Percentiles rank a stretch among this genome's conserved stretches.
phyloP scores from a whole-genome alignment of 1,140 invertebrate species.

The Mylabris phalerata region DNA sequence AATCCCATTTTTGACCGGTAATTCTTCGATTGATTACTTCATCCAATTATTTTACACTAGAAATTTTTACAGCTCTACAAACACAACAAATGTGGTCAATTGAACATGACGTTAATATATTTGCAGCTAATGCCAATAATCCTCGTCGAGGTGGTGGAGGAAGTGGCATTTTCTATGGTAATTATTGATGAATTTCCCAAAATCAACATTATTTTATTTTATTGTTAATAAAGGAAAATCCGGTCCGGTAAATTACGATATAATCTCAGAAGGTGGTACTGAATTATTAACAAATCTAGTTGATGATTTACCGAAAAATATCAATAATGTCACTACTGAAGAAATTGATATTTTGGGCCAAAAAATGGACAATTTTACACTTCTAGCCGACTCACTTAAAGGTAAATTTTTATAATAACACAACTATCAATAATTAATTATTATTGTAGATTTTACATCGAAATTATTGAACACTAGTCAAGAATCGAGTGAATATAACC shows the following conservation, averaged over 20 bases:
- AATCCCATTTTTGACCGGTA: slow-evolving; percentile 61
- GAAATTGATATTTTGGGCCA: slow-evolving; percentile 6
- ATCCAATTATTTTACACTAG: too few relatives aligned
- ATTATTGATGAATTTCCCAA: slow-evolving; percentile 23
- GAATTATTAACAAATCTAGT: slow-evolving; percentile 5
- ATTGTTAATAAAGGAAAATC: background rate
- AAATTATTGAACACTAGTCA: background rate
- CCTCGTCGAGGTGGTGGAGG: slow-evolving; percentile 38
- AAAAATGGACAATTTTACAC: slow-evolving; percentile 13
- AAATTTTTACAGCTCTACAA: slow-evolving; percentile 40
- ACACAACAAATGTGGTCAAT: slow-evolving; percentile 47
- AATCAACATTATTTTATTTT: slow-evolving; percentile 13
- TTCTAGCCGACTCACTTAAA: slow-evolving; percentile 4
- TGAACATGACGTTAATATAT: slow-evolving; percentile 43
- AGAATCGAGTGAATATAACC: slow-evolving; percentile 1
- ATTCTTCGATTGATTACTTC: too few relatives aligned
- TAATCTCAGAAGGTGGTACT: slow-evolving; percentile 3
- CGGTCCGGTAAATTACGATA: slow-evolving; percentile 8
- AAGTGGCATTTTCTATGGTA: slow-evolving; percentile 42
- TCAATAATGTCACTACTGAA: background rate
- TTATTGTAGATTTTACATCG: slow-evolving; percentile 1
- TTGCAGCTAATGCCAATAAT: slow-evolving; percentile 48
- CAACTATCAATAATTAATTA: background rate
- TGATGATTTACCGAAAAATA: background rate
- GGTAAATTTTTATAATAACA: slow-evolving; percentile 1